phyloP scores from a whole-genome alignment of 2,888 invertebrate genomes.

The Zhuqinia jingwanae region DNA sequence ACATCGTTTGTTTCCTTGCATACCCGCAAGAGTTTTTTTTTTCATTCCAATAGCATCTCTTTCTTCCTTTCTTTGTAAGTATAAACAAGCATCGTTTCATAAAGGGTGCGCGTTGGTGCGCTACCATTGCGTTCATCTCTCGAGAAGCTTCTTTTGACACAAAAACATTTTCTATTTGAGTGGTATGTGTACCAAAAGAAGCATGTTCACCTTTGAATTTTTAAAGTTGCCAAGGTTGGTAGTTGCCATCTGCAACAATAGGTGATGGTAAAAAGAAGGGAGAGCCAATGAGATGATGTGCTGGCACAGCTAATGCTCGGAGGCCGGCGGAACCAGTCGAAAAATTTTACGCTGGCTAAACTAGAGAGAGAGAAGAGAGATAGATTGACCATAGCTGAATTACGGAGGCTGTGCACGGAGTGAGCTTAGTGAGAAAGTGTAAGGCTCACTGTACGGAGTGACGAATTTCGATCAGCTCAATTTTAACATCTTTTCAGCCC shows the following conservation, averaged over 20 bases:
- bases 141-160: not conserved
- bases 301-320: constrained; percentile 65
- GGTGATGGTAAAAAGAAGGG: not conserved
- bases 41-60: not conserved
- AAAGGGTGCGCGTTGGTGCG: not conserved
- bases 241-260: not conserved
- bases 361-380: no score
- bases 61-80: no score
- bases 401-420: constrained; percentile 59
- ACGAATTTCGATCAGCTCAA: constrained; percentile 74
- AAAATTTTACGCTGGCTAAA: constrained; percentile 56
- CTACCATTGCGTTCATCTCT: not conserved
- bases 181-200: constrained; percentile 4
- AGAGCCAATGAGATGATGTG: constrained; percentile 33
- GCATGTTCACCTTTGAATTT: not conserved
- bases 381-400: constrained; percentile 52
- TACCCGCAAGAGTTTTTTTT: not conserved
- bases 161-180: not conserved
- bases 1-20: not conserved
- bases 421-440: constrained; percentile 75
- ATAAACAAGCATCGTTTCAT: constrained; percentile 7
- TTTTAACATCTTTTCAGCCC: constrained; percentile 75
- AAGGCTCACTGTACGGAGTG: constrained; percentile 77
- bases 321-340: constrained; percentile 70
- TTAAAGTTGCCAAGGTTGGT: not conserved